Percentiles rank a stretch among this genome's conserved stretches.
Evolutionary conservation across 2,888 invertebrate species (phyloP).

Genomic region (Nymphalis urticae): DNA sequence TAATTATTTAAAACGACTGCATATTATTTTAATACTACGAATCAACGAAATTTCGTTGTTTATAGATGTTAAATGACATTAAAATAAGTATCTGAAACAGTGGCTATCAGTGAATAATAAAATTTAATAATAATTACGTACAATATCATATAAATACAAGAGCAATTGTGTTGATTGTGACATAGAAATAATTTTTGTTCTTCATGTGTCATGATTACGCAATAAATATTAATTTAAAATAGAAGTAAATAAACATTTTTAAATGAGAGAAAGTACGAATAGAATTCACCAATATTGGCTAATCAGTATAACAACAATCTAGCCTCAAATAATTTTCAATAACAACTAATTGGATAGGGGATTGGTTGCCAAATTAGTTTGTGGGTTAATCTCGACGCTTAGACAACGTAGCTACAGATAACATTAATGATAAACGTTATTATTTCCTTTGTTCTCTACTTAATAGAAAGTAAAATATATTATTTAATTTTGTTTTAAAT

Average conservation of each 20-base stretch:
- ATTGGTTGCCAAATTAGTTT: conserved; percentile 31
- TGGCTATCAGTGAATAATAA: not conserved
- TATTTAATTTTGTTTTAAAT: not conserved
- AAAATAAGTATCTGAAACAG: not conserved
- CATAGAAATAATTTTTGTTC: not conserved
- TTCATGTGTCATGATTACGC: too few relatives aligned
- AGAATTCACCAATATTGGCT: conserved; percentile 12
- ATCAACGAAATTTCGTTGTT: conserved; percentile 2
- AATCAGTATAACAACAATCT: conserved; percentile 26
- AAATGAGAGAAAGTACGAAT: not conserved
- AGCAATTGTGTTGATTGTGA: not conserved
- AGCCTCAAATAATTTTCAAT: conserved; percentile 32
- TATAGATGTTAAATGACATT: not conserved
- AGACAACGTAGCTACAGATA: conserved; percentile 9
- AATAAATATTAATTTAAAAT: not conserved
- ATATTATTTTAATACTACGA: conserved; percentile 7
- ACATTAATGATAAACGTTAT: conserved; percentile 11
- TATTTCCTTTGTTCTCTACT: not conserved
- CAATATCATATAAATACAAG: not conserved
- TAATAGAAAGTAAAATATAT: not conserved
- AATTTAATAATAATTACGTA: conserved; percentile 9
- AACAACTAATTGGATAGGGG: conserved; percentile 33
- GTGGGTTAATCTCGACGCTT: conserved; percentile 25
- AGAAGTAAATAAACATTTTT: not conserved
- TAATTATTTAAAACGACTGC: conserved; percentile 8